These are phyloP conservation scores for Eremophila alpestris DNA, from an alignment of 2,797 vertebrate species.

Conservation along the genomic window DNA sequence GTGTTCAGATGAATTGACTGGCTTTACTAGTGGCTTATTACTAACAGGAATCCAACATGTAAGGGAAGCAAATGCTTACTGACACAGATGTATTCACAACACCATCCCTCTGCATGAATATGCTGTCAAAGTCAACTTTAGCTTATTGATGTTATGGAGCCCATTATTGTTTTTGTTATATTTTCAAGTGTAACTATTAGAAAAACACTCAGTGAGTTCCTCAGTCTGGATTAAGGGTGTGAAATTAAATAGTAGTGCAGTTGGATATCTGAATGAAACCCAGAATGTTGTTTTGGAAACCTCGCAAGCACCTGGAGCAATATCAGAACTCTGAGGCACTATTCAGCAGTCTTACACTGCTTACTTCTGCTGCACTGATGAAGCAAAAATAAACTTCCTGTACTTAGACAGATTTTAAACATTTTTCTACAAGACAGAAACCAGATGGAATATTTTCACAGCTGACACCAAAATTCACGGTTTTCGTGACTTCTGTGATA, in stretches of 20 bases:
- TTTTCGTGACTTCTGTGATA: constrained; percentile 53
- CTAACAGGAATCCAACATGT: not conserved
- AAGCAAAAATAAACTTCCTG: constrained; percentile 67
- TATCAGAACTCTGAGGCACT: constrained; percentile 20
- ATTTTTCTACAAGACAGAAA: constrained; percentile 69
- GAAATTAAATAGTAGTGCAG: not conserved
- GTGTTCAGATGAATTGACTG: not conserved
- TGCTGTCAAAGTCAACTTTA: not conserved
- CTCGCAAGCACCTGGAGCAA: not conserved
- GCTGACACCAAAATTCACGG: constrained; percentile 68
- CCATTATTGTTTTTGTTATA: not conserved
- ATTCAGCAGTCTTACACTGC: constrained; percentile 25
- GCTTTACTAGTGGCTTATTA: not conserved
- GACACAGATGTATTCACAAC: not conserved
- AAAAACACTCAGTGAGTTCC: not conserved
- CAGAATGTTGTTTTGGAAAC: constrained; percentile 28
- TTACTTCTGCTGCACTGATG: constrained; percentile 36
- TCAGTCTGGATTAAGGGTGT: not conserved
- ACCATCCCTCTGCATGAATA: not conserved
- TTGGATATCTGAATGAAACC: not conserved
- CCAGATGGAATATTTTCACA: constrained; percentile 73
- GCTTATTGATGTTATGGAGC: not conserved
- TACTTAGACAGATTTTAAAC: constrained; percentile 66
- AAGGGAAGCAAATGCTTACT: not conserved
- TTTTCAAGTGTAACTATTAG: not conserved